phyloP scores from a whole-genome alignment of 1,140 invertebrate species.

The Rhopalosiphum padi region DNA sequence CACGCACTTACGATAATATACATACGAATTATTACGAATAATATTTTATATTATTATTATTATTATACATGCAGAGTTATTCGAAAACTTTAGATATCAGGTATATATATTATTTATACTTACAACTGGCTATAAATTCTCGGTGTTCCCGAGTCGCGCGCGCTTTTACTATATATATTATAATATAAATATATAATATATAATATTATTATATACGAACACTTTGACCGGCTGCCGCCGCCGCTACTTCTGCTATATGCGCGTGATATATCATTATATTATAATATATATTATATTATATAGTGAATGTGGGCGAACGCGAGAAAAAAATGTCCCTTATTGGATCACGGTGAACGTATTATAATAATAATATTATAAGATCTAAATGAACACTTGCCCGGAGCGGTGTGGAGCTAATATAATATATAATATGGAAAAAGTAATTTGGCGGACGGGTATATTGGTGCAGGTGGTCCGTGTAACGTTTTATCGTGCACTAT shows the following conservation, averaged over 20 bases:
- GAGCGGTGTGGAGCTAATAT: no score
- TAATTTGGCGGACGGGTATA: background rate
- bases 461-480: background rate
- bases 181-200: background rate
- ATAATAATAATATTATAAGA: background rate
- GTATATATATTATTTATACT: background rate
- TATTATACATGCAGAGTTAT: background rate
- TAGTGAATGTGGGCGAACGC: background rate
- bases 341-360: background rate
- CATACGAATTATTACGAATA: background rate
- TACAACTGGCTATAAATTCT: conserved; percentile 1
- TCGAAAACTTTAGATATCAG: background rate
- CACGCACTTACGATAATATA: background rate
- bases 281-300: background rate
- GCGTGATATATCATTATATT: background rate
- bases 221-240: background rate
- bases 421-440: background rate
- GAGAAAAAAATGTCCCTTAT: background rate
- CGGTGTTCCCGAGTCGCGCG: background rate
- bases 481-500: background rate
- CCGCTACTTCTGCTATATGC: background rate
- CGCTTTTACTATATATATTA: background rate
- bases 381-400: background rate
- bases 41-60: background rate
- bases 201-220: background rate